phyloP scores from a whole-genome alignment of 2,113 vertebrate genomes.

The Meleagris gallopavo region DNA sequence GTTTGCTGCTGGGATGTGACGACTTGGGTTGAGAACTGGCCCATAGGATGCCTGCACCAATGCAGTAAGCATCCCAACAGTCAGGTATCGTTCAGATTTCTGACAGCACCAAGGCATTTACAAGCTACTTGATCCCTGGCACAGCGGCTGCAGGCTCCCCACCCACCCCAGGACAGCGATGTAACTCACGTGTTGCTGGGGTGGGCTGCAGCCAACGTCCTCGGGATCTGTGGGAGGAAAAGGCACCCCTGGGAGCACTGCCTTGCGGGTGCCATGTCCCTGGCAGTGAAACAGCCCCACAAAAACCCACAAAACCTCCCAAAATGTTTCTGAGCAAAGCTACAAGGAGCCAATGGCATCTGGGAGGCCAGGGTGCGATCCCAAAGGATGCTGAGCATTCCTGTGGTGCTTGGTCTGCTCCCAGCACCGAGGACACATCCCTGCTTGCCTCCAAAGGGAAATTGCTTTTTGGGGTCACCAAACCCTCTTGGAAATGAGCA shows the following conservation, averaged over 20 bases:
- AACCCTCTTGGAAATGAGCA: not conserved
- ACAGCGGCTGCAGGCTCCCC: accelerated
- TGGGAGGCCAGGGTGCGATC: not conserved
- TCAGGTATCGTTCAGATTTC: not conserved
- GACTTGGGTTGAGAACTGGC: not conserved
- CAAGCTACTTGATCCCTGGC: not conserved
- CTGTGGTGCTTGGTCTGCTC: accelerated
- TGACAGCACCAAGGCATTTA: not conserved
- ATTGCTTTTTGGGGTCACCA: not conserved
- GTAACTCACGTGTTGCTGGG: constrained; percentile 87
- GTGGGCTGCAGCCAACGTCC: constrained; percentile 89
- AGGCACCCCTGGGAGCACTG: not conserved
- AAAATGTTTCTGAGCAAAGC: not conserved
- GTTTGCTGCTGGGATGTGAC: accelerated
- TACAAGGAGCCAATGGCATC: accelerated
- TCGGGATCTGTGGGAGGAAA: constrained; percentile 85
- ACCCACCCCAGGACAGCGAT: accelerated
- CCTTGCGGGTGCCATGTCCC: not conserved
- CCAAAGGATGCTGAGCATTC: not conserved
- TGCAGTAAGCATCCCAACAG: accelerated
- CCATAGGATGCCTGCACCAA: not conserved
- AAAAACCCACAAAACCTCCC: not conserved
- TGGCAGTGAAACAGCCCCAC: accelerated
- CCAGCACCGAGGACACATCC: not conserved
- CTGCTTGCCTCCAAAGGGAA: not conserved